These are phyloP conservation scores for Drosophila antonietae DNA, from an alignment of 2,888 invertebrate species.

Conservation along the genomic window DNA sequence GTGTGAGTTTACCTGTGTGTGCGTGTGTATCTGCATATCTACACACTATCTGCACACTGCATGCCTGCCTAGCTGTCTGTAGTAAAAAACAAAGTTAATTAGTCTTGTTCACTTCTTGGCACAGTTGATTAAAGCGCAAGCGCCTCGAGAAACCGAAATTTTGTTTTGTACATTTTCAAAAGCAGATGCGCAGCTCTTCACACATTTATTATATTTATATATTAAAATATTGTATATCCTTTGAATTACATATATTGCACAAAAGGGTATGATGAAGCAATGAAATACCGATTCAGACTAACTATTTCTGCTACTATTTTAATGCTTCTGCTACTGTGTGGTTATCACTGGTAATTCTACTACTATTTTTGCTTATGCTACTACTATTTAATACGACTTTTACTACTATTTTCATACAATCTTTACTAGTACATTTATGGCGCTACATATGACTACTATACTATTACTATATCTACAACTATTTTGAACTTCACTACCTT, in stretches of 20 bases:
- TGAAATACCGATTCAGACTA: background rate
- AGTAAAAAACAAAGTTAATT: constrained; percentile 22
- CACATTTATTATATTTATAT: background rate
- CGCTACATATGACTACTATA: no score
- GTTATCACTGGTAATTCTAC: no score
- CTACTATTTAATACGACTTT: background rate
- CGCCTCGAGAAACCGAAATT: constrained; percentile 45
- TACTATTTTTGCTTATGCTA: background rate
- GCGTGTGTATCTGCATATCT: constrained; percentile 28
- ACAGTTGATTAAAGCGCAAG: constrained; percentile 42
- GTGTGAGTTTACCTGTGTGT: constrained; percentile 18
- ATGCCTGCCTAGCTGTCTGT: constrained; percentile 41
- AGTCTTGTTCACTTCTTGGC: constrained; percentile 46
- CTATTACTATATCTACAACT: background rate
- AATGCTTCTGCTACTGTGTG: background rate
- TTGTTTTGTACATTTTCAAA: constrained; percentile 12
- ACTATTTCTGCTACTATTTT: background rate
- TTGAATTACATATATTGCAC: rapidly evolving
- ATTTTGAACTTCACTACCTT: background rate
- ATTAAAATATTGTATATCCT: constrained; percentile 11
- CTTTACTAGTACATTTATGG: no score
- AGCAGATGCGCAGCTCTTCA: constrained; percentile 3
- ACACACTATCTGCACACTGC: constrained; percentile 18
- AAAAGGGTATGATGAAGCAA: background rate
- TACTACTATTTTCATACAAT: background rate